Conservation (phyloP, 1,140 invertebrate species). For the Diachasmimorpha longicaudata region DNA sequence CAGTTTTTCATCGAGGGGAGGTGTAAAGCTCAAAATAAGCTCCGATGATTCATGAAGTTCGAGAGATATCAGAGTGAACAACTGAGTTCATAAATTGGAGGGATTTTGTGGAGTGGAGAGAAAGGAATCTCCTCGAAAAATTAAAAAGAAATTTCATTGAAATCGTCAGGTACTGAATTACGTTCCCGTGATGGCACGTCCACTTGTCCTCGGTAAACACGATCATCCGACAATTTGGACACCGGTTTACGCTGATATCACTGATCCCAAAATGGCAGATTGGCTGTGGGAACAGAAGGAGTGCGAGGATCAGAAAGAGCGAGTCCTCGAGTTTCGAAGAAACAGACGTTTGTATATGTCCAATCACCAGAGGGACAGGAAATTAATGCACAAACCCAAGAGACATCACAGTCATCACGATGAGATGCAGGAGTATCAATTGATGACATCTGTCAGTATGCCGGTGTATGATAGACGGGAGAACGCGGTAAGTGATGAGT, state of each 20-base stretch:
- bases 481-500: constrained; percentile 70
- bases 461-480: constrained; percentile 86
- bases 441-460: constrained; percentile 91
- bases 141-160: not conserved
- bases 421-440: constrained; percentile 43
- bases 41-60: too few species aligned
- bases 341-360: constrained; percentile 64
- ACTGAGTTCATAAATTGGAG: too few species aligned
- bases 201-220: constrained; percentile 79
- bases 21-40: too few species aligned
- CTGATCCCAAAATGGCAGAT: constrained; percentile 87
- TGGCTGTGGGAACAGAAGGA: constrained; percentile 87
- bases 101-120: too few species aligned
- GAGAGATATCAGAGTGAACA: too few species aligned
- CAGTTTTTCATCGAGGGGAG: too few species aligned
- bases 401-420: constrained; percentile 29
- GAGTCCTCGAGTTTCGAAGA: constrained; percentile 69
- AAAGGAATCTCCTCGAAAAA: too few species aligned
- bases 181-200: constrained; percentile 88
- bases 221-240: constrained; percentile 87
- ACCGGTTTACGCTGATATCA: constrained; percentile 89
- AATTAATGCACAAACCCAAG: constrained; percentile 59
- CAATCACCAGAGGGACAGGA: constrained; percentile 64
- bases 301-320: constrained; percentile 75
- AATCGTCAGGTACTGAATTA: constrained; percentile 78